phyloP scores from a whole-genome alignment of 2,888 invertebrate species.

The Megamerina dolium region DNA sequence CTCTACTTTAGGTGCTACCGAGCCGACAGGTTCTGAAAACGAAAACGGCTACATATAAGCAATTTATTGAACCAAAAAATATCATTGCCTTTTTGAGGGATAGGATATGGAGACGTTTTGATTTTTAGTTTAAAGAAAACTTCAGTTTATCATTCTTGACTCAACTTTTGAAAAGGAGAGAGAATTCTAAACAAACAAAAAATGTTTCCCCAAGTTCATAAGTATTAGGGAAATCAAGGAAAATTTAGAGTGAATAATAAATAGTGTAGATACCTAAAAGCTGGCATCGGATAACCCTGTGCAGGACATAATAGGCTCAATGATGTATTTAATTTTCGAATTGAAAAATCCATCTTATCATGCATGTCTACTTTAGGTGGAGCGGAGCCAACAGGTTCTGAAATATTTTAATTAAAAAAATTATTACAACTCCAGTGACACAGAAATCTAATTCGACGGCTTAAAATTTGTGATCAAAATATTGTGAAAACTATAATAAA shows the following conservation, averaged over 20 bases:
- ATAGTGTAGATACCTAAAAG: conserved; percentile 61
- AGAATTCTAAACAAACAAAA: too few species aligned
- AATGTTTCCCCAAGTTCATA: too few species aligned
- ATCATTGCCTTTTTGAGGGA: too few species aligned
- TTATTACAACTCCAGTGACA: neutral
- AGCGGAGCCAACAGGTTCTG: conserved; percentile 50
- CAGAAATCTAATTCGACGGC: neutral
- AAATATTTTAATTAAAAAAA: too few species aligned
- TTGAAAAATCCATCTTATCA: conserved; percentile 45
- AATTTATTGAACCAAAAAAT: conserved; percentile 1
- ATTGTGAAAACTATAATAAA: too few species aligned
- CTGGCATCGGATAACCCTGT: conserved; percentile 62
- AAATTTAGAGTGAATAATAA: too few species aligned
- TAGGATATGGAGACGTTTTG: too few species aligned
- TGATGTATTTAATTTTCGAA: conserved; percentile 45
- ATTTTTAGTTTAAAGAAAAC: too few species aligned
- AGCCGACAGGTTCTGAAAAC: conserved; percentile 51
- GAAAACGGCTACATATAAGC: neutral
- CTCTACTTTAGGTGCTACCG: conserved; percentile 60
- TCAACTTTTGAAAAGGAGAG: too few species aligned
- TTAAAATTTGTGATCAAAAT: too few species aligned
- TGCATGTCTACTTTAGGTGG: conserved; percentile 58
- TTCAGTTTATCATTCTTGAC: too few species aligned
- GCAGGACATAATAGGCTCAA: conserved; percentile 59
- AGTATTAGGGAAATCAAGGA: too few species aligned